Base-by-base conservation (phyloP, 2,888 invertebrate genomes). In the Anoplius nigerrimus region DNA sequence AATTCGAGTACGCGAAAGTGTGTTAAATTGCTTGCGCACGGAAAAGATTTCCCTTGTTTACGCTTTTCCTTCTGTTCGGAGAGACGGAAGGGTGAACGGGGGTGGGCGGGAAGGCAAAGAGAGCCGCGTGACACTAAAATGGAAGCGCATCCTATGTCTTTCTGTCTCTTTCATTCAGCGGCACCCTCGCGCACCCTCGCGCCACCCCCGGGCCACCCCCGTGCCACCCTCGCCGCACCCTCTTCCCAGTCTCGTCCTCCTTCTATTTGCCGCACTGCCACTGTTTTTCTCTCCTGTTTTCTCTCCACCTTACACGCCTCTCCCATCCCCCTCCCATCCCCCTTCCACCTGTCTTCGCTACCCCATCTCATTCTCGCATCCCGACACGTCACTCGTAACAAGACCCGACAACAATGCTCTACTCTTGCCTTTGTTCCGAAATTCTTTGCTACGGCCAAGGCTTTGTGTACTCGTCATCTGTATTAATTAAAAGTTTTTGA, bases 401-500 rank as follows among this genome's bases (percentile, higher is more conserved):
- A 86, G 84, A 80, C 79, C 72, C 80, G 76, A 82, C 82, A 84
- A 86, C 84, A 86, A 85, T 86, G 82, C 83, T 80, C 79, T 64
- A 69, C 78, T 74, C 75, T 70, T 72, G 75, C 74, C 81, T 82
- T 83, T 83, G 83, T 83, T 72, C 81, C 71, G 74, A 79, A 82
- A 80, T 82, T 79, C 82, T 83, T 82, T 79, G 66, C 78, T 74
- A 34, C 69, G 73, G 75, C 66, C 65, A 74, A 63, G 70, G 75
- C 78, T 81, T 81, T 82, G 82, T 82, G 71, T 73, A 69, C 79
- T 76, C 77, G 79, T 81, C 78, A 81, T 79, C 76, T 77, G 81
- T 82, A 86, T 83, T 85, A 85, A 86, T 85, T 86, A 84, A 85
- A 85, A 85, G 78, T 84, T 86, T 82, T 75, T 78, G 72, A 80